Evolutionary conservation across 2,888 invertebrate species (phyloP), one percentile per base, ranked within the genome.

Genomic region (Cheilosia vernalis): DNA sequence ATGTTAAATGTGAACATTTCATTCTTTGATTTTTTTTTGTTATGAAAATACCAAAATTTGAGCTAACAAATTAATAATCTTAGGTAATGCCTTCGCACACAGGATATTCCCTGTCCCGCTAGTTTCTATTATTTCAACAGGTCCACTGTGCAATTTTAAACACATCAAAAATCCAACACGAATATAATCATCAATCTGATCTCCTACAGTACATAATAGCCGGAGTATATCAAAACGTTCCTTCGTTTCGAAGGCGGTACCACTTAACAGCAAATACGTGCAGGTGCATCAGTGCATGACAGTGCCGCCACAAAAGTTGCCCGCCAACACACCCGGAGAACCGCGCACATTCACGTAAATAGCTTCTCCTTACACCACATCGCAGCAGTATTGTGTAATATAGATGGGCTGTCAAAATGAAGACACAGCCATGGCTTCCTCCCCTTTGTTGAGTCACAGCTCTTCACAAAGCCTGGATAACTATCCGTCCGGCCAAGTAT

Each of bases 401-500:
- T 64, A 66, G 30, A n/a, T 64, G 51, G 63, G 60, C 73, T 40
- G 64, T 67, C 78, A 78, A 78, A 78, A 83, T 77, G 33, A 73
- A 73, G 83, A 73, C 69, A 83, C 73, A 44, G 67, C 58, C 61
- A 30, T 53, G 42, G 37, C 61, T 33, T 64, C 64, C 40, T 24
- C 51, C 42, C 67, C 49, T 67, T 61, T 60, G 67, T 72, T 66
- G 51, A 40, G 64, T 64, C 40, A 42, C 30, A 49, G 56, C 56
- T n/a, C 56, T 7, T 30, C 63, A 67, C 40, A 10, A 42, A 24
- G 40, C 24, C 40, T 21, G 15, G 7, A 17, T 55, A 27, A 55
- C 72, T 78, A 83, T 67, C 83, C 78, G 73, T 73, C 78, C 63
- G 44, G n/a, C 56, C 73, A 83, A 83, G 73, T 78, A 73, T 69